A percentile compares a stretch with the other conserved stretches of the same genome.
Conservation (phyloP, 2,797 vertebrate genomes). For the Peromyscus aztecus region DNA sequence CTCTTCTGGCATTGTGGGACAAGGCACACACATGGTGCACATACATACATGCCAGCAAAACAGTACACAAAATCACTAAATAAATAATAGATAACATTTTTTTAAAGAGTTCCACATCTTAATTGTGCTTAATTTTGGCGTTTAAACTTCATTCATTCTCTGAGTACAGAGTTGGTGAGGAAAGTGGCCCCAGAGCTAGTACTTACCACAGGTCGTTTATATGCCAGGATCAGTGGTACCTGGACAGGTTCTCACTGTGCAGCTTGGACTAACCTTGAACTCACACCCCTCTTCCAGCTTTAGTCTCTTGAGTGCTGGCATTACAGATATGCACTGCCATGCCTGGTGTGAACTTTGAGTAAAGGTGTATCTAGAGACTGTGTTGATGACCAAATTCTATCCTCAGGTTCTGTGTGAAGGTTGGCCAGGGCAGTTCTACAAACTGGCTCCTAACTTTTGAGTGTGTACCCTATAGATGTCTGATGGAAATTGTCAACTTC, state of each 20-base stretch:
- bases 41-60: not conserved
- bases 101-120: not conserved
- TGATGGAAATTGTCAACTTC: not conserved
- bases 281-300: not conserved
- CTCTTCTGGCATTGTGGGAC: not conserved
- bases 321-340: not conserved
- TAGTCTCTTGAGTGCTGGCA: not conserved
- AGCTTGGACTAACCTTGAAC: too few species aligned
- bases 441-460: not conserved
- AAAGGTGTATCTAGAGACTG: not conserved
- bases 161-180: not conserved
- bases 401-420: not conserved
- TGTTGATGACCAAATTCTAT: too few species aligned
- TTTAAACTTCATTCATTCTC: conserved; percentile 1
- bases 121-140: conserved; percentile 21
- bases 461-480: not conserved
- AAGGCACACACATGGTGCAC: too few species aligned
- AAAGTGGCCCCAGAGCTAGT: not conserved
- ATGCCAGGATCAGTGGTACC: not conserved
- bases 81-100: not conserved
- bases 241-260: not conserved
- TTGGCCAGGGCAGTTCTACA: not conserved
- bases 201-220: not conserved
- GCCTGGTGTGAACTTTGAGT: not conserved
- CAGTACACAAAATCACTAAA: not conserved